Conservation (phyloP, 1,140 invertebrate genomes). For the Belonocnema kinseyi region DNA sequence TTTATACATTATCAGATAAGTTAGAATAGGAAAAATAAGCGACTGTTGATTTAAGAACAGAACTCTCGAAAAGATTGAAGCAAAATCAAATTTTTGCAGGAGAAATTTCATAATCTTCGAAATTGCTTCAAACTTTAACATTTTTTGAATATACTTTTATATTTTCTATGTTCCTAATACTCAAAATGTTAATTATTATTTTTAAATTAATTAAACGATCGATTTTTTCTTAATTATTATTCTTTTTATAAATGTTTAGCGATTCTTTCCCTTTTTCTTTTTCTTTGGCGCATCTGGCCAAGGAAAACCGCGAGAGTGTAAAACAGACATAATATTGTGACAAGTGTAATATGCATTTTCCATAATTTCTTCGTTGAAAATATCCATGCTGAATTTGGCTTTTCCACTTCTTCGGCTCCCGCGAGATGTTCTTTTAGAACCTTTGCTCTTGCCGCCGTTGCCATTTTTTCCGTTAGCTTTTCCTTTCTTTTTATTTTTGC, state of each 20-base stretch:
- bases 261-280: slow-evolving; percentile 84
- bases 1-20: no score
- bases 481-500: slow-evolving; percentile 57
- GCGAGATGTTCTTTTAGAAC: slow-evolving; percentile 72
- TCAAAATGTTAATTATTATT: no score
- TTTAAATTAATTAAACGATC: no score
- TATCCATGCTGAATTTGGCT: slow-evolving; percentile 82
- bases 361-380: slow-evolving; percentile 91
- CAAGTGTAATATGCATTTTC: slow-evolving; percentile 92
- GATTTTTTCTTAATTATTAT: no score
- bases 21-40: no score
- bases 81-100: no score
- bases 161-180: no score
- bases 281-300: slow-evolving; percentile 90
- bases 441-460: slow-evolving; percentile 61
- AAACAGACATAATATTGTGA: slow-evolving; percentile 89
- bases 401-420: slow-evolving; percentile 78
- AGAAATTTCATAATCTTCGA: no score
- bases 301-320: slow-evolving; percentile 86
- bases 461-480: slow-evolving; percentile 74
- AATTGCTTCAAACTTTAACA: no score
- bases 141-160: no score
- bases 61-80: no score
- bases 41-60: no score
- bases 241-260: slow-evolving; percentile 31